phyloP scores from a whole-genome alignment of 2,888 invertebrate species.

The Apotomis turbidana region DNA sequence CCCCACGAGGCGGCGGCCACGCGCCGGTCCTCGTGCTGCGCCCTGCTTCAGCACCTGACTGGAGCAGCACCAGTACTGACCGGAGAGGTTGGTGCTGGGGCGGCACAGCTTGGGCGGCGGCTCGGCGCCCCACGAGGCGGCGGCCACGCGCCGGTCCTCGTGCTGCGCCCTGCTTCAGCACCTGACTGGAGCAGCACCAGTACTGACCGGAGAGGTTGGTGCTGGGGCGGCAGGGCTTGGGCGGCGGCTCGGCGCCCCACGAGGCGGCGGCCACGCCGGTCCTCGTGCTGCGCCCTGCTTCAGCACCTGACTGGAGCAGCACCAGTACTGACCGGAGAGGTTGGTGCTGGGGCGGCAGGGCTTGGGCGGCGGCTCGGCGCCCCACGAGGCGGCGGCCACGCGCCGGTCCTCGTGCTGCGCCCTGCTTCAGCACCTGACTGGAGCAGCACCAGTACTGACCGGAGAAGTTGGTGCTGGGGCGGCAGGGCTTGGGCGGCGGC shows the following conservation, averaged over 20 bases:
- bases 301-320: too few species aligned
- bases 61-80: constrained; percentile 53
- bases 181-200: too few species aligned
- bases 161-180: too few species aligned
- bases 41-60: too few species aligned
- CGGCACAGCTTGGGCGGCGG: constrained; percentile 93
- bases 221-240: constrained; percentile 89
- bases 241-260: constrained; percentile 94
- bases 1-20: constrained; percentile 94
- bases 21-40: too few species aligned
- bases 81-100: constrained; percentile 79
- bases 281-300: too few species aligned
- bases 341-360: constrained; percentile 86
- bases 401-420: too few species aligned
- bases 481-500: constrained; percentile 92
- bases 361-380: constrained; percentile 93
- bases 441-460: constrained; percentile 59
- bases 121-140: constrained; percentile 95
- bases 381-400: constrained; percentile 93
- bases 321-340: constrained; percentile 70
- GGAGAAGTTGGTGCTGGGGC: constrained; percentile 81
- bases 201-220: constrained; percentile 77
- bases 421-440: too few species aligned
- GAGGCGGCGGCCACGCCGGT: constrained; percentile 89
- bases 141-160: constrained; percentile 81